Evolutionary conservation across 2,888 invertebrate species (phyloP).

Genomic region (Acanthosepion lycidas): DNA sequence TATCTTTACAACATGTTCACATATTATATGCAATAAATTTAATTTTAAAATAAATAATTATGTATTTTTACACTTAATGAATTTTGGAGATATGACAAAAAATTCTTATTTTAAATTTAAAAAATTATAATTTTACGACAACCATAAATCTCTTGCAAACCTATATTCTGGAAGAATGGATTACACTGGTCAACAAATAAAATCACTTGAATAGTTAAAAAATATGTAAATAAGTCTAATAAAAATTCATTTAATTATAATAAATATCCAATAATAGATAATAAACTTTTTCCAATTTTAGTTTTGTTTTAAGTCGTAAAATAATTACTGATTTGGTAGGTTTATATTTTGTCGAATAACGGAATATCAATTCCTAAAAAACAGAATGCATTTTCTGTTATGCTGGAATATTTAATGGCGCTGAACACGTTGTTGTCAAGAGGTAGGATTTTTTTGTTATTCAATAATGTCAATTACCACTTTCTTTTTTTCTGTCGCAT

Average conservation of each 20-base stretch:
- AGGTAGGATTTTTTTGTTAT: conserved; percentile 37
- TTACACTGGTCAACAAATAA: not conserved
- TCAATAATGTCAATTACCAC: not conserved
- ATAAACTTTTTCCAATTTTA: not conserved
- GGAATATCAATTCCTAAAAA: not conserved
- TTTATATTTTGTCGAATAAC: not conserved
- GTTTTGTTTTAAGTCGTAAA: not conserved
- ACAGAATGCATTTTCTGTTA: too few species aligned
- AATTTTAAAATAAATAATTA: not conserved
- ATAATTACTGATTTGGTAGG: not conserved
- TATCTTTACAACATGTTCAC: not conserved
- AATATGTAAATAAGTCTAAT: not conserved
- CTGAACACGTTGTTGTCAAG: conserved; percentile 34
- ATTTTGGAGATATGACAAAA: not conserved
- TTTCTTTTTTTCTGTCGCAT: not conserved
- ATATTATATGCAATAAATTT: not conserved
- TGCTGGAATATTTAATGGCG: conserved; percentile 11
- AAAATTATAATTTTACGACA: not conserved
- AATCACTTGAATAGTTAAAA: not conserved
- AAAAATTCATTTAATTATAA: not conserved
- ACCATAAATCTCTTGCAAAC: not conserved
- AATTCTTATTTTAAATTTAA: not conserved
- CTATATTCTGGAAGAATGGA: not conserved
- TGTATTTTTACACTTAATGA: not conserved
- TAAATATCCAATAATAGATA: not conserved